phyloP scores from a whole-genome alignment of 1,140 invertebrate genomes.

The Venturia canescens region DNA sequence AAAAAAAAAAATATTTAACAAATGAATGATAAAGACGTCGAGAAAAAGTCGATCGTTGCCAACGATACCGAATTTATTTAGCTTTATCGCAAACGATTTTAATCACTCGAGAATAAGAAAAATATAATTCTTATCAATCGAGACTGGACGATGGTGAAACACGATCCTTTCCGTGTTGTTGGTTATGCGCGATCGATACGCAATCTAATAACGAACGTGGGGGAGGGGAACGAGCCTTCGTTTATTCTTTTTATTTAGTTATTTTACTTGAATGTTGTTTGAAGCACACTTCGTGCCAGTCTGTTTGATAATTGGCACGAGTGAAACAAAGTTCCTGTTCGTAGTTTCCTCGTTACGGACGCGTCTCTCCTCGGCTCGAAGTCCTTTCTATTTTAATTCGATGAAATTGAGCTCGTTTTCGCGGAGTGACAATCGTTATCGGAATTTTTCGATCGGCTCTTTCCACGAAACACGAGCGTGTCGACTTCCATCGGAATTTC shows the following conservation, averaged over 20 bases:
- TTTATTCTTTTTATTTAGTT: slow-evolving; percentile 32
- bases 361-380: background rate
- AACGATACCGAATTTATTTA: too few species aligned
- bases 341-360: background rate
- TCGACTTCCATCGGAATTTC: background rate
- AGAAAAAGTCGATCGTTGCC: too few species aligned
- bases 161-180: background rate
- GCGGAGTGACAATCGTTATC: too few species aligned
- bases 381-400: slow-evolving; percentile 2
- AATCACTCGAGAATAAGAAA: too few species aligned
- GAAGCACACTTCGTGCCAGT: slow-evolving; percentile 46
- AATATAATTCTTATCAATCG: too few species aligned
- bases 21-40: too few species aligned
- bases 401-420: background rate
- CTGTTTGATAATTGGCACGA: slow-evolving; percentile 53
- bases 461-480: background rate
- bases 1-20: too few species aligned
- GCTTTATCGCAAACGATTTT: too few species aligned
- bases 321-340: slow-evolving; percentile 39
- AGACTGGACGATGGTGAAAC: background rate
- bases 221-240: background rate
- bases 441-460: background rate
- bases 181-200: background rate
- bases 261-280: background rate
- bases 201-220: background rate